Percentiles rank a stretch among this genome's conserved stretches.
Conservation (phyloP, 2,888 invertebrate species). For the Fissipunctia ypsillon region DNA sequence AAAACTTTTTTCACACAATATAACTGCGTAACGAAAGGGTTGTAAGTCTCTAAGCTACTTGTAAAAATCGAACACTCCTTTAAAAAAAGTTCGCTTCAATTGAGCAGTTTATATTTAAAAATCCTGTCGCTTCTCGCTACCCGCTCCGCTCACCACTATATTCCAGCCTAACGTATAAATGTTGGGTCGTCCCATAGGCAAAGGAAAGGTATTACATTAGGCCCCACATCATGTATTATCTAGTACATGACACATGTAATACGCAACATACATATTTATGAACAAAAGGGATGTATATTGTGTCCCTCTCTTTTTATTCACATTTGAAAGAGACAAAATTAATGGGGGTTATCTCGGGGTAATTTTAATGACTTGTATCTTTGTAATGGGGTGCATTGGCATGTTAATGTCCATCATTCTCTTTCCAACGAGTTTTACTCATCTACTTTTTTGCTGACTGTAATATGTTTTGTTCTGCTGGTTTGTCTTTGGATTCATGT, state of each 20-base stretch:
- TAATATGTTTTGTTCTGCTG: constrained; percentile 10
- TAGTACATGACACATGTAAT: constrained; percentile 43
- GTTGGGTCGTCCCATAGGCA: constrained; percentile 63
- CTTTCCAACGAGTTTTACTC: constrained; percentile 19
- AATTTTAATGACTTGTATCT: constrained; percentile 47
- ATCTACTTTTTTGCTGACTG: background rate
- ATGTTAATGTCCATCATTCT: constrained; percentile 41
- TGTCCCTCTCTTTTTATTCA: constrained; percentile 19
- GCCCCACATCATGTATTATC: constrained; percentile 56
- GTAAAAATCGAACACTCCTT: too few species aligned
- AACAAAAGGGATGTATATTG: constrained; percentile 44
- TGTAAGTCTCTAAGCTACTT: too few species aligned
- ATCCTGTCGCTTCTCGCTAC: background rate
- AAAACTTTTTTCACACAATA: too few species aligned
- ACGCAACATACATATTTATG: constrained; percentile 50
- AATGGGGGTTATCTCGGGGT: constrained; percentile 43
- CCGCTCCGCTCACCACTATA: constrained; percentile 46
- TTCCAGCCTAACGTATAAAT: constrained; percentile 41
- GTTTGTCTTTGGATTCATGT: background rate
- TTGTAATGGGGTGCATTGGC: constrained; percentile 34
- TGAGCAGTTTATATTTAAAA: too few species aligned
- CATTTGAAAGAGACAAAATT: constrained; percentile 23
- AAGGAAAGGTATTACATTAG: constrained; percentile 64
- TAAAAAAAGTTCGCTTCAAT: too few species aligned
- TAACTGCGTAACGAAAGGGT: too few species aligned